Base-by-base conservation (phyloP, 2,113 vertebrate species). In the Daphoenositta chrysoptera region DNA sequence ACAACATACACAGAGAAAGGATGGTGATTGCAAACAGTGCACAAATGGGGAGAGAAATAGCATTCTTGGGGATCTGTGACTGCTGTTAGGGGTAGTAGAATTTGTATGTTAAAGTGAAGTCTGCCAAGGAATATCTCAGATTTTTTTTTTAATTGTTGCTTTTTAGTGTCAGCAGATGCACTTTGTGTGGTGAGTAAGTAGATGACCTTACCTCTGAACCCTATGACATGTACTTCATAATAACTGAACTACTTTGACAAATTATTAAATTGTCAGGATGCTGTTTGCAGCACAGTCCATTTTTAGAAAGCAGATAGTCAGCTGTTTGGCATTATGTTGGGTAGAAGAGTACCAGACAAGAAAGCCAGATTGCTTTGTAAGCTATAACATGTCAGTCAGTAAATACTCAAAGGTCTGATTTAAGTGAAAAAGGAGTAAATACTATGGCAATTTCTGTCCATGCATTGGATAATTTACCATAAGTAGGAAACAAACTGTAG, bases 221-320 rank as follows among this genome's bases (percentile, higher is more conserved):
- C 85, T 82, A 53, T 88, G 96, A 97, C 96, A 97, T 66, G 77
- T 77, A 72, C 83, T 97, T 97, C 84, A 86, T 97, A 96, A 94
- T 97, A 97, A 93, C 94, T 94, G 84, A 85, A 92, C 92, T 94
- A 70, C 93, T 97, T 94, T 96, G 94, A 97, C 97, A 98, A 97
- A 98, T 98, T 96, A 97, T 96, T 97, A 96, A 97, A 97, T 98
- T 97, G 96, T 96, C 64, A n/a, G 70, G 35, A 79, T 97, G 92
- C 97, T 97, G 85, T 96, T 96, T 94, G 89, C 91, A 93, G 93
- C 72, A 50, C 35, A 96, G 96, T 95, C 96, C 97, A 96, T 96
- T 97, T 98, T 97, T 97, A 97, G 96, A 98, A 98, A 97, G 21
- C 28, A 97, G 96, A 70, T 72, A 94, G 96, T 98, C 97, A 98